Evolutionary conservation across 2,888 invertebrate species (phyloP).

Genomic region (Lampropteryx suffumata): DNA sequence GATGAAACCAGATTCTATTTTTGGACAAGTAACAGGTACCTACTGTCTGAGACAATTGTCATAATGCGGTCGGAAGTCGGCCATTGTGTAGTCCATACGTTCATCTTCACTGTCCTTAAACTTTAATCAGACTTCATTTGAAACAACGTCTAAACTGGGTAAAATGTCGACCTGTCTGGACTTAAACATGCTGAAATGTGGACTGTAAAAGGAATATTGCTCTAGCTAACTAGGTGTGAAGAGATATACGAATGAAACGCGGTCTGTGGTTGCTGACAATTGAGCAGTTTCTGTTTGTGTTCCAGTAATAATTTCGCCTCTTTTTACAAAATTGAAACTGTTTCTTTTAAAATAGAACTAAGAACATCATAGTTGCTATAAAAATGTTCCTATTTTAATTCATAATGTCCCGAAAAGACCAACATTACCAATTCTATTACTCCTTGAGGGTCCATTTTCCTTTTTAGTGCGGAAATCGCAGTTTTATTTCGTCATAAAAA

Average conservation of each 20-base stretch:
- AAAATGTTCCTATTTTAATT: neutral
- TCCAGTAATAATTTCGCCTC: too few species aligned
- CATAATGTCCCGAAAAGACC: slow-evolving; percentile 9
- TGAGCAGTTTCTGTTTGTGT: neutral
- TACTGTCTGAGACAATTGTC: slow-evolving; percentile 34
- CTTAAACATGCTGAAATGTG: slow-evolving; percentile 11
- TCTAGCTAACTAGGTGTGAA: slow-evolving; percentile 8
- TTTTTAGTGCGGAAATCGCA: slow-evolving; percentile 19
- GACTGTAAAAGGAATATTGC: slow-evolving; percentile 1
- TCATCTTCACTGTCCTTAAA: slow-evolving; percentile 32
- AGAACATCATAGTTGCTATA: too few species aligned
- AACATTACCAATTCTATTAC: slow-evolving; percentile 23
- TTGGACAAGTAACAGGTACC: slow-evolving; percentile 31
- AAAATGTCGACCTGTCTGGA: slow-evolving; percentile 9
- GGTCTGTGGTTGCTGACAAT: too few species aligned
- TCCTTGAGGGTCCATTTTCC: slow-evolving; percentile 13
- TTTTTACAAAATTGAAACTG: too few species aligned
- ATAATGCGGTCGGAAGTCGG: slow-evolving; percentile 34
- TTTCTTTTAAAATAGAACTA: too few species aligned
- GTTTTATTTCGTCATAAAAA: slow-evolving; percentile 35
- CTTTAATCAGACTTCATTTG: slow-evolving; percentile 20
- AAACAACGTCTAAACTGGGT: slow-evolving; percentile 1
- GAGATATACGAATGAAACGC: slow-evolving; percentile 2
- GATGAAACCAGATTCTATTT: slow-evolving; percentile 31
- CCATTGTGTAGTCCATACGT: slow-evolving; percentile 27